Evolutionary conservation across 2,113 vertebrate species (phyloP).

Genomic region (Eublepharis macularius): DNA sequence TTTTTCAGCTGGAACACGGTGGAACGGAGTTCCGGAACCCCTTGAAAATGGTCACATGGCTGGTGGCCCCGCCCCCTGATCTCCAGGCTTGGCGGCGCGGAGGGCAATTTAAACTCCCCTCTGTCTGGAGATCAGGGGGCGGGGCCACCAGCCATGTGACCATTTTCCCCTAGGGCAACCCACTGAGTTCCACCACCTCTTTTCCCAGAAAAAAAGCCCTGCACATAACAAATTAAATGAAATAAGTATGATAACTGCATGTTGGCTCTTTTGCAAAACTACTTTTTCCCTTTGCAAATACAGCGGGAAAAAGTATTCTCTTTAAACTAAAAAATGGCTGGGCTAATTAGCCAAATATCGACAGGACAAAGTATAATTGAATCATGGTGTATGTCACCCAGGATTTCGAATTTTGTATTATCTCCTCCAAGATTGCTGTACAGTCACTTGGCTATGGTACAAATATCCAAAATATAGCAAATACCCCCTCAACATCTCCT

Average conservation of each 20-base stretch:
- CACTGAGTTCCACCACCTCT: too few species aligned
- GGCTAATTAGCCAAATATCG: background rate
- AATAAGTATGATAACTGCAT: background rate
- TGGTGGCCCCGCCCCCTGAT: too few species aligned
- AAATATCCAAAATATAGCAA: constrained; percentile 2
- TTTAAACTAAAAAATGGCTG: background rate
- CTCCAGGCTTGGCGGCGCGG: too few species aligned
- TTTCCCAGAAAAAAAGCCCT: too few species aligned
- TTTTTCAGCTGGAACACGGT: too few species aligned
- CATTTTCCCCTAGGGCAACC: too few species aligned
- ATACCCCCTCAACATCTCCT: background rate
- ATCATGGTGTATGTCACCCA: background rate
- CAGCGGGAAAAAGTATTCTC: background rate
- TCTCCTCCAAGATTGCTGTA: constrained; percentile 45
- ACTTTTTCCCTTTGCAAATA: background rate
- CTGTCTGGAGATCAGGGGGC: too few species aligned
- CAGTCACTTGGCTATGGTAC: background rate
- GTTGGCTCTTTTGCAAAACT: background rate
- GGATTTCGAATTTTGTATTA: background rate
- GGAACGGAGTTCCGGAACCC: too few species aligned
- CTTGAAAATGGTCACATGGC: too few species aligned
- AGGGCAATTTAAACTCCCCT: too few species aligned
- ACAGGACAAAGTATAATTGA: background rate
- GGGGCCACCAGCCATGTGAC: too few species aligned
- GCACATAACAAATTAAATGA: background rate